Percentiles rank a stretch among this genome's conserved stretches.
Evolutionary conservation across 2,888 invertebrate genomes (phyloP).

Genomic region (Scaptomyza polygonia): DNA sequence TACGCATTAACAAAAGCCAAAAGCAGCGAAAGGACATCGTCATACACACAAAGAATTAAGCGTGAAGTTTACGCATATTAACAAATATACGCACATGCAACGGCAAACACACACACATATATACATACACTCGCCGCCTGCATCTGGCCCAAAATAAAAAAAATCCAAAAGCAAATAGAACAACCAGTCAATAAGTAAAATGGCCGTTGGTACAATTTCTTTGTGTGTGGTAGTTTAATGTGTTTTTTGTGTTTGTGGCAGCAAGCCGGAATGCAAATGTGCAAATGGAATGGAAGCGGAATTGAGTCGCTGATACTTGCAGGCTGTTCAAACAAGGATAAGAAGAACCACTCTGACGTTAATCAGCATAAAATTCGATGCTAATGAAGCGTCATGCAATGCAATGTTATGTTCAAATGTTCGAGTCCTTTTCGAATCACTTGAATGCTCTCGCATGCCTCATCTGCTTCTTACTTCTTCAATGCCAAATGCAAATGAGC

Average conservation of each 20-base stretch:
- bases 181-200: constrained; percentile 35
- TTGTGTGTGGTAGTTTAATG: constrained; percentile 2
- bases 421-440: constrained; percentile 23
- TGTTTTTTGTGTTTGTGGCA: constrained; percentile 25
- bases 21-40: constrained; percentile 78
- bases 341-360: constrained; percentile 19
- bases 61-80: constrained; percentile 84
- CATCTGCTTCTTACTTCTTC: constrained; percentile 34
- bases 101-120: constrained; percentile 68
- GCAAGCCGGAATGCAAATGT: constrained; percentile 66
- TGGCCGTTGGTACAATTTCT: constrained; percentile 21
- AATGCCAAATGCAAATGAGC: constrained; percentile 64
- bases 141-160: constrained; percentile 73
- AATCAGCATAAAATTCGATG: constrained; percentile 77
- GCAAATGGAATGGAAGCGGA: constrained; percentile 9
- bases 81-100: constrained; percentile 73
- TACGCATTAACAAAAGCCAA: constrained; percentile 73
- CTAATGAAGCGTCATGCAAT: constrained; percentile 74
- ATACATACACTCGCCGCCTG: constrained; percentile 72
- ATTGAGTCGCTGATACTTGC: constrained; percentile 43
- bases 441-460: constrained; percentile 56
- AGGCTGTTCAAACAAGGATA: constrained; percentile 61
- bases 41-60: constrained; percentile 81
- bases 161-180: constrained; percentile 32
- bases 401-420: neutral